Base-by-base conservation (phyloP, 2,113 vertebrate species). In the Corapipo altera region DNA sequence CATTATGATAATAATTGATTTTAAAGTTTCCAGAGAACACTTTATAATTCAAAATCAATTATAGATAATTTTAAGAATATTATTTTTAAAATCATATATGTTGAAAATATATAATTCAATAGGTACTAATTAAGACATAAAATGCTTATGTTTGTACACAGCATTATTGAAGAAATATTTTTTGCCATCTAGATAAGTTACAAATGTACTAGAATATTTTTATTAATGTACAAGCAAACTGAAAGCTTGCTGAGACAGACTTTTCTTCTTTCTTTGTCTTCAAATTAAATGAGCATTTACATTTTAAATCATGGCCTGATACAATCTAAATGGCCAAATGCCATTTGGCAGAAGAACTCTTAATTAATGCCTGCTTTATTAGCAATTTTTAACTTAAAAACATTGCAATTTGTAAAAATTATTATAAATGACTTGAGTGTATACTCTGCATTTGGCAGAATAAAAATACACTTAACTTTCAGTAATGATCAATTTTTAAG, bases 401-500 rank as follows among this genome's bases (percentile, higher is more conserved):
- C 35, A 72, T 33, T 95, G 61, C 95, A 87, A 93, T 94, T 84
- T 96, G 52, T 80, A 94, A 96, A 97, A 90, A 79, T 62, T 28
- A 64, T 84, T 95, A 91, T 96, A 92, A 92, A 91, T 93, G 58
- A 86, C 64, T 96, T 74, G 81, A 93, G 77, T 82, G 74, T 81
- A 61, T 81, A 88, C 67, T 97, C 41, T 49, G 75, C 44, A 79
- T 93, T 82, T 93, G 73, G 62, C 80, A 80, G 83, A 96, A 95
- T 89, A 54, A 79, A 96, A 97, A 95, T 74, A 66, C 61, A 77
- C 97, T 97, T 95, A 67, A 54, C 65, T 89, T 92, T 67, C 76
- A 80, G 51, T 89, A 72, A 86, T 71, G 57, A 94, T 92, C 93
- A 89, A 84, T 96, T 98, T 96, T 94, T 97, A 94, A 97, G 91